Base-by-base conservation (phyloP, 1,140 invertebrate species). In the Nilaparvata lugens region DNA sequence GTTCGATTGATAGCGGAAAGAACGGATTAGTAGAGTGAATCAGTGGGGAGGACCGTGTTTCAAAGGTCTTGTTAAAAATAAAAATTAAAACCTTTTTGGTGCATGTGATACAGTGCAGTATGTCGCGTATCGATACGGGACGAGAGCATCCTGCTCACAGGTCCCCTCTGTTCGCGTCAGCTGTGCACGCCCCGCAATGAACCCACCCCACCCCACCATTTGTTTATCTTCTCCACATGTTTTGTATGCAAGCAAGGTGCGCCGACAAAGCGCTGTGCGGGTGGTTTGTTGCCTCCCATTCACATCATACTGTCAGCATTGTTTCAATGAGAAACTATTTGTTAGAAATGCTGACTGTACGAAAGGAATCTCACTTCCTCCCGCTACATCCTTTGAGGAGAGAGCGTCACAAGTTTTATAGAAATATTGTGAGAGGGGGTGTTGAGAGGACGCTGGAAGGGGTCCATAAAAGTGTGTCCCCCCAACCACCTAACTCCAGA, bases 181-280 rank as follows among this genome's bases (percentile, higher is more conserved):
- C 58, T 60, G 58, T 28, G 21, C 24, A 35, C 28, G 40, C 62
- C 53, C 19, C 38, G 52, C 19, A 48, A 40, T 16, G n/a, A 9
- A 38, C 43, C 31, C n/a, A n/a, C n/a, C n/a, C n/a, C 31, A 51
- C 31, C 55, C 51, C 38, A 56, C 40, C 55, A 19, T 62, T 62
- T 62, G 60, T 62, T 62, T 62, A 62, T 62, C 53, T 57, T 62
- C 60, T 55, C 55, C 60, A 62, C 60, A 62, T 62, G 60, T 62
- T 62, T 56, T 62, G 60, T 56, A 62, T 56, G 60, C 59, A 60
- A 52, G 48, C 58, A 48, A 45, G 45, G 58, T 52, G 52, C 13
- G 52, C 59, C 57, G 57, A 51, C 57, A 58, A 58, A 58, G 57
- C 58, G n/a, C 58, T 18, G n/a, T 38, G 43, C 48, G 24, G 23